Evolutionary conservation across 1,140 invertebrate genomes (phyloP).

Genomic region (Drosophila neocordata): DNA sequence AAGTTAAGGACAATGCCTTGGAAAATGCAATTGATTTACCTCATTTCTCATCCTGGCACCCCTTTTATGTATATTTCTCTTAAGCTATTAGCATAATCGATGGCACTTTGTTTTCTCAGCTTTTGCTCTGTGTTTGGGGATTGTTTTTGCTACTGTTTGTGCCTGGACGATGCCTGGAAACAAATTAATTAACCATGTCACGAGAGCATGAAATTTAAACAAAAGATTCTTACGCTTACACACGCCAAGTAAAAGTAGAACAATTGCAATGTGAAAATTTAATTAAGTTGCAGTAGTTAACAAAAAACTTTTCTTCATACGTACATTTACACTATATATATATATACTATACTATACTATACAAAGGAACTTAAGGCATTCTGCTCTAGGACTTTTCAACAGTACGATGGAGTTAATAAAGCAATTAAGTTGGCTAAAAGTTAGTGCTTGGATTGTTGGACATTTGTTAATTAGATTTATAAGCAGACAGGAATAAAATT

Average conservation of each 20-base stretch:
- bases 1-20: too few relatives aligned
- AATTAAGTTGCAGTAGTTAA: conserved; percentile 65
- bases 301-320: background rate
- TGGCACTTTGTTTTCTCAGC: conserved; percentile 62
- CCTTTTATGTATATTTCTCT: background rate
- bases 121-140: conserved; percentile 7
- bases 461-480: conserved; percentile 60
- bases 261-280: conserved; percentile 74
- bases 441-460: conserved; percentile 52
- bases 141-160: conserved; percentile 29
- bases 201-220: conserved; percentile 67
- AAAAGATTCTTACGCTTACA: conserved; percentile 46
- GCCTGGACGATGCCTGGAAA: conserved; percentile 44
- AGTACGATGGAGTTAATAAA: conserved; percentile 58
- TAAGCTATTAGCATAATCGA: conserved; percentile 69
- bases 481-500: conserved; percentile 4
- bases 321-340: background rate
- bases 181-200: conserved; percentile 78
- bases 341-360: background rate
- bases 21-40: conserved; percentile 18
- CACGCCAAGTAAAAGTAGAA: conserved; percentile 42
- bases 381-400: conserved; percentile 6
- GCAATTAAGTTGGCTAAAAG: conserved; percentile 60
- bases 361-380: conserved; percentile 24
- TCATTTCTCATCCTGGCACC: background rate